phyloP scores from a whole-genome alignment of 2,797 vertebrate genomes.

The Esox lucius region DNA sequence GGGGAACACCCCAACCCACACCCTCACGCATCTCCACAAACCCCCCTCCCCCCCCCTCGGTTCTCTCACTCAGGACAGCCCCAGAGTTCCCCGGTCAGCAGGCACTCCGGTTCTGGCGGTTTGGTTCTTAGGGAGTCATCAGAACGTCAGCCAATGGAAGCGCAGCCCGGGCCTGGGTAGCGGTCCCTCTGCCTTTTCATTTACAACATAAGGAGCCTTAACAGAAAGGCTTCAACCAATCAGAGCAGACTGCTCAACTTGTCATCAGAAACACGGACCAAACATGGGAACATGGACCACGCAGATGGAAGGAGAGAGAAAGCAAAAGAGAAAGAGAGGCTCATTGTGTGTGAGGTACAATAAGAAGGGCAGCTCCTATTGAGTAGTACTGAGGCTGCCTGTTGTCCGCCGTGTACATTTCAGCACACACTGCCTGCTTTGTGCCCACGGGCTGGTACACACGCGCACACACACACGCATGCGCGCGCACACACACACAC shows the following conservation, averaged over 20 bases:
- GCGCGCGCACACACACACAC: too few species aligned
- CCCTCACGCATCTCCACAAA: conserved; percentile 27
- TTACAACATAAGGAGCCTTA: background rate
- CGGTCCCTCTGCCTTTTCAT: background rate
- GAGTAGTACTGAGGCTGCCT: conserved; percentile 77
- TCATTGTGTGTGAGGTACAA: conserved; percentile 83
- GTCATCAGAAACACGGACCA: conserved; percentile 57
- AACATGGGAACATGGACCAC: conserved; percentile 48
- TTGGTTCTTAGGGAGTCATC: background rate
- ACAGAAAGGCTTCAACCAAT: conserved; percentile 44
- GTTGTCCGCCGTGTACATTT: conserved; percentile 78
- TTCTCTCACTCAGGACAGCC: conserved; percentile 53
- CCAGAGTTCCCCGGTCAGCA: conserved; percentile 64
- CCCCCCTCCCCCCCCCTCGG: conserved; percentile 12
- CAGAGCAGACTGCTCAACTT: conserved; percentile 40
- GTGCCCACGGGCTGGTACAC: conserved; percentile 65
- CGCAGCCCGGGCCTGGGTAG: background rate
- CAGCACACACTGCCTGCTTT: conserved; percentile 77
- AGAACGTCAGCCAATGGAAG: background rate
- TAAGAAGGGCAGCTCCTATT: conserved; percentile 83
- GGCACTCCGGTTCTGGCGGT: conserved; percentile 18
- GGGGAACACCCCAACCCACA: conserved; percentile 57
- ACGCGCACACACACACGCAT: conserved; percentile 57
- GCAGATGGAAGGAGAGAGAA: conserved; percentile 43
- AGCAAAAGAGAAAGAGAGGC: conserved; percentile 47